Evolutionary conservation across 1,140 invertebrate genomes (phyloP), one percentile per base, ranked within the genome.

Genomic region (Bombyx mandarina): DNA sequence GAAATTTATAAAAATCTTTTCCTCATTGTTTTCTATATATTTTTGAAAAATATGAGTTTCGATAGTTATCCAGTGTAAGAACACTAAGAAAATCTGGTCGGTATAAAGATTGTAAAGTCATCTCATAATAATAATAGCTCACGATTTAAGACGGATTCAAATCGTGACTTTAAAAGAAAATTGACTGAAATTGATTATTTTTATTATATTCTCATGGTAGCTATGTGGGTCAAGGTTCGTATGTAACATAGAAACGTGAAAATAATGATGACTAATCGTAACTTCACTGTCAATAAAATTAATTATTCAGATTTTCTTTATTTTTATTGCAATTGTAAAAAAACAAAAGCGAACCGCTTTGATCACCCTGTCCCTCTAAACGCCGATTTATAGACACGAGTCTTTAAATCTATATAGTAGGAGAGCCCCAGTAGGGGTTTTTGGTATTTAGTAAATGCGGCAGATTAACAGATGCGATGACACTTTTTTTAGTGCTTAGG

Each of bases 131-230:
- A 73, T 80, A 67, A 75, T 63, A 55, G 67, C 66, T 67, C 65
- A 65, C 64, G 52, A 67, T 66, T 61, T 66, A 54, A 52, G 8
- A 45, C 64, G 70, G 71, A 74, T 77, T 70, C 63, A 79, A 78
- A 71, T 80, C 79, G 79, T 82, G 79, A 82, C 69, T 62, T 47
- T 65, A 44, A 61, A 57, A 71, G 76, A 75, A 79, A 77, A 74
- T 66, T 72, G 57, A 67, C 61, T 63, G 63, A 62, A 62, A 60
- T 49, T 49, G n/a, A 4, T 49, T 8, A 22, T 58, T 45, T 66
- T 60, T 62, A 66, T 73, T 69, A 77, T 67, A 63, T 58, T 62
- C 66, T 70, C 59, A 57, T 72, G 60, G 60, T 65, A 71, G 46
- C 8, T 44, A 57, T 42, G 22, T 3, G n/a, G 52, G 54, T 56